Base-by-base conservation (phyloP, 2,888 invertebrate genomes). In the Nephrotoma flavescens region DNA sequence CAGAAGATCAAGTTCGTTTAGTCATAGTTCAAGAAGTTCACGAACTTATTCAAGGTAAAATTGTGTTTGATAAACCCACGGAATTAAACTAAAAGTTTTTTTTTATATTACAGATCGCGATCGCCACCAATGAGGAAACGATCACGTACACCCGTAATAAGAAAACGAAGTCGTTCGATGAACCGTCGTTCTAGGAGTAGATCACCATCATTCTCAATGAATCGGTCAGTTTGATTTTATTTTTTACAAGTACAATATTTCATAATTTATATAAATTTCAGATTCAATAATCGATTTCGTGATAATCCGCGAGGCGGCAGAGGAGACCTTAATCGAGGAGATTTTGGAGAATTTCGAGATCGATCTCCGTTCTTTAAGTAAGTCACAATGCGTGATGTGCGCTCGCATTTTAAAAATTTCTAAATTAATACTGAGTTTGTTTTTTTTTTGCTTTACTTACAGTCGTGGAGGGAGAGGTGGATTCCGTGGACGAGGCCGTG, bases 101-200 rank as follows among this genome's bases (percentile, higher is more conserved):
- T 41, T n/a, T 85, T 31, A 31, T 31, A 31, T 31, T n/a, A n/a
- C 52, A 90, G 90, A 87, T 90, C 85, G 19, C 57, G 89, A 87
- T 45, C 88, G 87, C 86, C 88, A 87, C 86, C 87, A 7, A 89
- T 89, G 15, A 87, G 90, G 87, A 89, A 89, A 87, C 88, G 89
- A 87, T 89, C 89, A 86, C 88, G 89, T 88, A 89, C 90, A n/a
- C 86, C 86, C 7, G 41, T 84, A 84, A 41, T 42, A 6, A 84
- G 86, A 45, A 86, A 86, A 19, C 86, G 86, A 3, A 45, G 45
- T 31, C 45, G 86, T 4, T 86, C 86, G 0, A n/a, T 86, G 12
- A 86, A n/a, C 41, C 89, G 89, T 71, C 88, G 90, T 45, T 89
- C 90, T 5, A 88, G 90, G 85, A 89, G 89, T 87, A 89, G 90